Evolutionary conservation across 1,140 invertebrate species (phyloP), one percentile per base, ranked within the genome.

Genomic region (Rhagoletis zephyria): DNA sequence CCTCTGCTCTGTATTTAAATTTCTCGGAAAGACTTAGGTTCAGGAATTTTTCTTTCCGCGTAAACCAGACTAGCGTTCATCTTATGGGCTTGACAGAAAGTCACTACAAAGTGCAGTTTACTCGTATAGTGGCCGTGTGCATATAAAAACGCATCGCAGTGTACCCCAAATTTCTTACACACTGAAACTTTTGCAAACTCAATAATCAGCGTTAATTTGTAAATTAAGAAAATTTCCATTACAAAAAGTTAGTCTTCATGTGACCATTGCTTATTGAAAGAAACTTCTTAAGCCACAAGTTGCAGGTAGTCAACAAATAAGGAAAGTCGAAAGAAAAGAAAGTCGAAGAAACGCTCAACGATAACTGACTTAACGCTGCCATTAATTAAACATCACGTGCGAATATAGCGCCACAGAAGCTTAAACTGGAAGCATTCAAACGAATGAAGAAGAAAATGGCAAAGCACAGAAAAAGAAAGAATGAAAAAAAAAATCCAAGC

Each of bases 361-460:
- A 85, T 45, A 40, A 4, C 48, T 85, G 19, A 16, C n/a, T 85
- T 60, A 87, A 89, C 89, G 88, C 89, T 91, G 88, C 88, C 91
- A 90, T 91, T 91, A 91, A 91, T 91, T 91, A 91, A 91, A 91
- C 91, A 91, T 90, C 89, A 91, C 89, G 90, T 90, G 89, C 89
- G 89, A 91, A 90, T 89, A 90, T 90, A 91, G 90, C 91, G 90
- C 89, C 89, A 90, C 91, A 91, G 90, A 1, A 51, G 74, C 48
- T 48, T 56, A 90, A 3, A 16, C n/a, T 81, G 45, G 12, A 19
- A n/a, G 16, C 19, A 30, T 30, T 56, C 7, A 30, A 81, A 56
- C 3, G 14, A 56, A 81, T 30, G 2, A 9, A 67, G 64, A 0
- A 30, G n/a, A 30, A 30, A 67, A 67, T 5, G 0, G 4, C 6